Base-by-base conservation (phyloP, 1,140 invertebrate species). In the Lanistes nyassanus region DNA sequence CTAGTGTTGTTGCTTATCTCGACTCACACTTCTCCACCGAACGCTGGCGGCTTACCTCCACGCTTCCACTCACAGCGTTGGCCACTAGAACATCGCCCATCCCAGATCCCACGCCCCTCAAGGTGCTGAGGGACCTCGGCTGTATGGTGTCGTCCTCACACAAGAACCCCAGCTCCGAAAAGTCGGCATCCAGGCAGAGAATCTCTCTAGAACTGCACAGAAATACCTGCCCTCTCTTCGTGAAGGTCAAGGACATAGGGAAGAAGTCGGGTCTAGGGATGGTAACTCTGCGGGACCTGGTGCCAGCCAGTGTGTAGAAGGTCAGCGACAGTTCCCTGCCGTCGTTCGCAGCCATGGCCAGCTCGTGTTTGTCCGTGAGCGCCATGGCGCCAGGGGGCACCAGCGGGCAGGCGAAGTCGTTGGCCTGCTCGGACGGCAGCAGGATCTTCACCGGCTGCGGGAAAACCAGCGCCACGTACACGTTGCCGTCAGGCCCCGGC, bases 401-500 rank as follows among this genome's bases (percentile, higher is more conserved):
- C 93, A 93, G 93, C 92, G 92, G 92, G 92, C 93, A 92, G 90
- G 92, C 92, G 92, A 93, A 93, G 92, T 93, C 92, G 91, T 93
- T 93, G 92, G 93, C 93, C 92, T 93, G 93, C 92, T 93, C 93
- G 92, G 92, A 94, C 93, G 93, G 92, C 93, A 92, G 92, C 92
- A 92, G 94, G 92, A 92, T 93, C 93, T 93, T 90, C 91, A 92
- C 93, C 93, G 92, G 93, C 92, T 93, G 93, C 93, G 92, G 93
- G 92, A 91, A 92, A 91, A 94, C 94, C 93, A 94, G 93, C 92
- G 93, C 93, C 94, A 93, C 93, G 92, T 94, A 94, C 94, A 88
- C 93, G 90, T 93, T 94, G 93, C 92, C 93, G 92, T 92, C 94
- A 91, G 93, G 93, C 91, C 91, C 93, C 93, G 90, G 88, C 90